Percentiles rank a stretch among this genome's conserved stretches.
These are phyloP conservation scores for Cassiopea andromeda DNA, from an alignment of 30 jellyfish, hydroid and myxozoan species.

Conservation along the genomic window DNA sequence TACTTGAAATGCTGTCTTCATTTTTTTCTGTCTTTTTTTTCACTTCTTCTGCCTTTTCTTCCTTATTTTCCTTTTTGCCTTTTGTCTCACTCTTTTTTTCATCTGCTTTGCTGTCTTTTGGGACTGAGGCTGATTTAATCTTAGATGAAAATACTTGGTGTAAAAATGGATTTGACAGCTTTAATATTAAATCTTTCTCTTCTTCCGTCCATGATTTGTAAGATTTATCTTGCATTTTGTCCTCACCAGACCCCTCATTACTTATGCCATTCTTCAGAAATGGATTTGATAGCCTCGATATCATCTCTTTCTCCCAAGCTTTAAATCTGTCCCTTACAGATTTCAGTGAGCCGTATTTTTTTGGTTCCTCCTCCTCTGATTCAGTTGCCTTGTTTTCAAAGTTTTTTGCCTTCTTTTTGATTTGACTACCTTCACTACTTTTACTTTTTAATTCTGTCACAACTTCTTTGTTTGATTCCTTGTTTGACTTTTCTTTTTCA, in stretches of 20 bases:
- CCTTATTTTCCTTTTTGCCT: neutral
- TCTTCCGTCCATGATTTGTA: conserved; percentile 89
- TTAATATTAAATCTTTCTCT: conserved; percentile 71
- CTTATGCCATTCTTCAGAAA: conserved; percentile 15
- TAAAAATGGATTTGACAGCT: conserved; percentile 77
- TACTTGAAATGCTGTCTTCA: neutral
- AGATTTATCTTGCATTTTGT: conserved; percentile 25
- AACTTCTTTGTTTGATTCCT: too few species aligned
- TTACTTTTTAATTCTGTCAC: too few species aligned
- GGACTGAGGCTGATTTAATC: conserved; percentile 4
- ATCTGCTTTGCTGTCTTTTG: conserved; percentile 30
- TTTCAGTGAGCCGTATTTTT: conserved; percentile 85
- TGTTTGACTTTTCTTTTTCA: conserved; percentile 2
- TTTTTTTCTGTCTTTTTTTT: neutral
- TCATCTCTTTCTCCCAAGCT: conserved; percentile 93
- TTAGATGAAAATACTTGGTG: conserved; percentile 15
- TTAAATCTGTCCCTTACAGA: conserved; percentile 87
- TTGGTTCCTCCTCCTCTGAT: conserved; percentile 68
- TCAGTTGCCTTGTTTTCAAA: conserved; percentile 22
- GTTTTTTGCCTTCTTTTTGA: conserved; percentile 12
- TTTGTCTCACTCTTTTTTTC: neutral
- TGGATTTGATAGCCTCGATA: conserved; percentile 59
- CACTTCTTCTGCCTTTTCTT: neutral
- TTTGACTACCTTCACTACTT: conserved; percentile 32
- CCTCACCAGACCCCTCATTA: conserved; percentile 55